phyloP scores from a whole-genome alignment of 1,140 invertebrate species.

The Dysdera silvatica region DNA sequence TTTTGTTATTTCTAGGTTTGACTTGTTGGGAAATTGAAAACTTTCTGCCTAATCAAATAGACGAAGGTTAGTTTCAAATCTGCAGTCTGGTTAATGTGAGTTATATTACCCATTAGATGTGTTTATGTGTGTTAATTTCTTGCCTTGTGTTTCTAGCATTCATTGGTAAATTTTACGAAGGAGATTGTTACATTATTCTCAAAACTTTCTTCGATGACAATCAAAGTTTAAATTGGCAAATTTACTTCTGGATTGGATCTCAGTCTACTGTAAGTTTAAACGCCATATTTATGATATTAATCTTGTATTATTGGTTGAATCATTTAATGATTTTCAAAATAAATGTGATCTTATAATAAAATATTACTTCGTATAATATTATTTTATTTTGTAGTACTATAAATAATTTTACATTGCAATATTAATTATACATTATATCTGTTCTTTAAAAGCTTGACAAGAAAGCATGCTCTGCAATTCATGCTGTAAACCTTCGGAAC shows the following conservation, averaged over 20 bases:
- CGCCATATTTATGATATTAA: too few relatives aligned
- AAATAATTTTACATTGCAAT: not conserved
- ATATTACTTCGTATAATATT: constrained; percentile 4
- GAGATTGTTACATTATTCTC: constrained; percentile 96
- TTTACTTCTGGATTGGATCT: constrained; percentile 98
- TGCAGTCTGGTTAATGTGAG: not conserved
- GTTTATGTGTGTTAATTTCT: not conserved
- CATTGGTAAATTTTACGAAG: constrained; percentile 98
- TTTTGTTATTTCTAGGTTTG: constrained; percentile 45
- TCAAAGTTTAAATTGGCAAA: constrained; percentile 82
- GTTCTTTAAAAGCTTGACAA: constrained; percentile 65
- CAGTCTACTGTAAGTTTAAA: constrained; percentile 82
- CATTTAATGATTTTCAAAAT: too few relatives aligned
- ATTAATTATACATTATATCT: not conserved
- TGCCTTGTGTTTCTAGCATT: constrained; percentile 60
- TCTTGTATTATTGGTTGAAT: too few relatives aligned
- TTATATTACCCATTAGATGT: not conserved
- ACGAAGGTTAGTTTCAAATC: constrained; percentile 39
- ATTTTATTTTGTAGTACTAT: constrained; percentile 11
- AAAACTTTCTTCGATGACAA: constrained; percentile 80
- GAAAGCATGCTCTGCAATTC: constrained; percentile 95
- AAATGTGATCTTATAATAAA: too few relatives aligned
- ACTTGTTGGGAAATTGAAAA: constrained; percentile 98
- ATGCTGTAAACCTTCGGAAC: constrained; percentile 96
- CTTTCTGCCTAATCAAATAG: constrained; percentile 86